Evolutionary conservation across 2,888 invertebrate species (phyloP).

Genomic region (Calliscelio sp.): DNA sequence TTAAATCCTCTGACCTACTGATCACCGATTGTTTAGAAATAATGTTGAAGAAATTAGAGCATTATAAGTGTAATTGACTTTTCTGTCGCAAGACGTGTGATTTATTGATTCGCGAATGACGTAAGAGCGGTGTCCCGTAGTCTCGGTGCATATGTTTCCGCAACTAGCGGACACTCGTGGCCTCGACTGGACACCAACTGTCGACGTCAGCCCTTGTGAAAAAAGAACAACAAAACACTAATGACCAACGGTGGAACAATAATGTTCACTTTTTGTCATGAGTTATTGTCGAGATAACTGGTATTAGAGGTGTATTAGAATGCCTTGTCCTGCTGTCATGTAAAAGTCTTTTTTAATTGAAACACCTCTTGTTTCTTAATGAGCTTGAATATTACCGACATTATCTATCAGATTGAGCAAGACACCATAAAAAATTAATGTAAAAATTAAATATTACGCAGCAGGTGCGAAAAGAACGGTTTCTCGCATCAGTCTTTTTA

Average conservation of each 20-base stretch:
- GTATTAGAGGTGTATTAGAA: slow-evolving; percentile 55
- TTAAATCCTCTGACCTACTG: too few species aligned
- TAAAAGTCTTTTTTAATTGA: slow-evolving; percentile 23
- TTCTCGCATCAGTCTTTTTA: too few species aligned
- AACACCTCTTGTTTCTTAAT: slow-evolving; percentile 28
- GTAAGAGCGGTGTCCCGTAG: slow-evolving; percentile 43
- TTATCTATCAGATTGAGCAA: not conserved
- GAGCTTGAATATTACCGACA: not conserved
- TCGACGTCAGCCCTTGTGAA: slow-evolving; percentile 50
- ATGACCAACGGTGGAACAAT: slow-evolving; percentile 47
- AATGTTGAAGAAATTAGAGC: slow-evolving; percentile 33
- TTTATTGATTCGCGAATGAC: slow-evolving; percentile 63
- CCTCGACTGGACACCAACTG: slow-evolving; percentile 51
- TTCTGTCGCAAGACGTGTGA: slow-evolving; percentile 52
- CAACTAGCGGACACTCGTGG: slow-evolving; percentile 41
- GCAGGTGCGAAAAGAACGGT: too few species aligned
- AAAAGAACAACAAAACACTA: slow-evolving; percentile 52
- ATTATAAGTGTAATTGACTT: slow-evolving; percentile 33
- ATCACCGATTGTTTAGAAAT: slow-evolving; percentile 41
- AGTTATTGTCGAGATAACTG: slow-evolving; percentile 43
- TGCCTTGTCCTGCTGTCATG: slow-evolving; percentile 32
- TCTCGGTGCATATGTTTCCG: slow-evolving; percentile 60
- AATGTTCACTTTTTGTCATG: slow-evolving; percentile 30
- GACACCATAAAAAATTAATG: not conserved
- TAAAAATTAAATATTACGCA: too few species aligned